phyloP scores from a whole-genome alignment of 2,888 invertebrate genomes.

The Epinotia nisella region DNA sequence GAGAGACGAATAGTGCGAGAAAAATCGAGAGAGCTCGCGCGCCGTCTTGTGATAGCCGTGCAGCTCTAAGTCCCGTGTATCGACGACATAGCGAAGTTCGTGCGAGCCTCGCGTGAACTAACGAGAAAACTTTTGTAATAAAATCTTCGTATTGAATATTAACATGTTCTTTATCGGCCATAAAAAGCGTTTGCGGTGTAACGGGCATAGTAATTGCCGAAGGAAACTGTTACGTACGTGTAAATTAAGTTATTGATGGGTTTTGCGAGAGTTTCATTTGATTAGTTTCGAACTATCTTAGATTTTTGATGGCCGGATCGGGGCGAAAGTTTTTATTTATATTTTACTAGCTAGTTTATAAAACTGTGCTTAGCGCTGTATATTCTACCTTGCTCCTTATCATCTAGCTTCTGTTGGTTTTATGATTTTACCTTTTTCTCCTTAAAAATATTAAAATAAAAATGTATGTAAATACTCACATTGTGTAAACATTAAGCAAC shows the following conservation, averaged over 20 bases:
- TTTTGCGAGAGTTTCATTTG: slow-evolving; percentile 51
- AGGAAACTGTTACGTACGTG: slow-evolving; percentile 54
- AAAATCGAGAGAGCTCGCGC: no score
- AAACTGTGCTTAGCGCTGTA: neutral
- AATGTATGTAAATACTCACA: no score
- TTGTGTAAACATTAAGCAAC: no score
- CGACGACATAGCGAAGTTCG: slow-evolving; percentile 52
- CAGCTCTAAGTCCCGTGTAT: slow-evolving; percentile 54
- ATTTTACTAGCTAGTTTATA: neutral
- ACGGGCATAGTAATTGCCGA: slow-evolving; percentile 66
- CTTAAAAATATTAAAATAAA: no score
- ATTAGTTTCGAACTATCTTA: slow-evolving; percentile 56
- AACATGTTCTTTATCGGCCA: slow-evolving; percentile 72
- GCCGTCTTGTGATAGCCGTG: no score
- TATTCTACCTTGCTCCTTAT: neutral
- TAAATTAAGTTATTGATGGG: slow-evolving; percentile 56
- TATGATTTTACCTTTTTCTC: no score
- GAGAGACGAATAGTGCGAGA: no score
- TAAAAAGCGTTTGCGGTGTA: slow-evolving; percentile 62
- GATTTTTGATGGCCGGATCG: slow-evolving; percentile 30
- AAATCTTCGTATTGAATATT: slow-evolving; percentile 78
- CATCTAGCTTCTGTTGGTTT: neutral
- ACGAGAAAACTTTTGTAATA: slow-evolving; percentile 77
- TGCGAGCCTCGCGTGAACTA: slow-evolving; percentile 60
- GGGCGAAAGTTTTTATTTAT: slow-evolving; percentile 12